Evolutionary conservation across 64 coral and sea anemone genomes (phyloP).

Genomic region (Orbicella faveolata): DNA sequence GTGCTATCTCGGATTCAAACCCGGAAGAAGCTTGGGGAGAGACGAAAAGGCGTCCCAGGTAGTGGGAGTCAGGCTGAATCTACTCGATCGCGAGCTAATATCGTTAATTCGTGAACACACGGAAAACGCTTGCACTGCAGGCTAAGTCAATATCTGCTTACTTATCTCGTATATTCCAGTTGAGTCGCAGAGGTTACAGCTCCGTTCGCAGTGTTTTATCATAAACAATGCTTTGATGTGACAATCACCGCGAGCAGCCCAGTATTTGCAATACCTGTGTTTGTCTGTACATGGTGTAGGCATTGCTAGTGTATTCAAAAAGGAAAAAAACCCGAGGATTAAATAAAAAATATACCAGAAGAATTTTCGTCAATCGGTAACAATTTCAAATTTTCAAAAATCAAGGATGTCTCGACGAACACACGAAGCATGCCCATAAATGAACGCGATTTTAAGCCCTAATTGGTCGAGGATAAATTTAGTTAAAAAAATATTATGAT

Average conservation of each 20-base stretch:
- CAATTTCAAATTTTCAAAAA: too few relatives aligned
- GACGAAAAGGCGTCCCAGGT: too few relatives aligned
- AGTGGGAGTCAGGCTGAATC: too few relatives aligned
- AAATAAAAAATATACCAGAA: not conserved
- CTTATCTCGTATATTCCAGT: constrained; percentile 8
- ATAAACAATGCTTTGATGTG: constrained; percentile 41
- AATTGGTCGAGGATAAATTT: too few relatives aligned
- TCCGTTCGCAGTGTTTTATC: constrained; percentile 35
- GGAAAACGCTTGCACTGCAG: not conserved
- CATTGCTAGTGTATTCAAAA: not conserved
- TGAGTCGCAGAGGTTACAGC: constrained; percentile 32
- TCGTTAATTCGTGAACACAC: too few relatives aligned
- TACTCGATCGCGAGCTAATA: too few relatives aligned
- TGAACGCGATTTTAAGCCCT: too few relatives aligned
- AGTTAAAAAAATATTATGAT: too few relatives aligned
- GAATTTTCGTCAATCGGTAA: too few relatives aligned
- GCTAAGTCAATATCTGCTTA: not conserved
- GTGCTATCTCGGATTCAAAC: too few relatives aligned
- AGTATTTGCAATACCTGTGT: constrained; percentile 3
- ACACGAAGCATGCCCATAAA: too few relatives aligned
- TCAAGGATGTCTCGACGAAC: not conserved
- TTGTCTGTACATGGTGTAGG: constrained; percentile 15
- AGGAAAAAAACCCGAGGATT: not conserved
- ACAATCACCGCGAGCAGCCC: constrained; percentile 24
- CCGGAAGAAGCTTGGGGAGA: too few relatives aligned